Conservation (phyloP, 2,888 invertebrate genomes). For the Stictocephala bisonia region DNA sequence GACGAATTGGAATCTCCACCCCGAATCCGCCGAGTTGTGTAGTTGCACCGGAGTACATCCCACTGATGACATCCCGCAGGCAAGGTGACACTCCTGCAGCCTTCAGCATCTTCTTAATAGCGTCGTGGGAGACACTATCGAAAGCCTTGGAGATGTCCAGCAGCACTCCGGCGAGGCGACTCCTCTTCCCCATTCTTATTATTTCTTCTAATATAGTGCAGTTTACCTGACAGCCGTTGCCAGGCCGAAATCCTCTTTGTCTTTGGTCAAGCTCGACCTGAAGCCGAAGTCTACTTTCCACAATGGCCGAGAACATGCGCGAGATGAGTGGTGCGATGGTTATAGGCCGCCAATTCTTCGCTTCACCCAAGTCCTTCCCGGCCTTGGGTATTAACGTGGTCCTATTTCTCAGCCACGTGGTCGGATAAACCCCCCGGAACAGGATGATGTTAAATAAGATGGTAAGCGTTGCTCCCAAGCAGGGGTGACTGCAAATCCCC, state of each 20-base stretch:
- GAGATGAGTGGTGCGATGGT: no score
- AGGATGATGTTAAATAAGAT: no score
- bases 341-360: no score
- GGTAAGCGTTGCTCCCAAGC: no score
- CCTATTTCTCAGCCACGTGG: no score
- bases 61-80: neutral
- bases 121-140: conserved; percentile 1
- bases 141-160: conserved; percentile 6
- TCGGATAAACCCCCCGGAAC: no score
- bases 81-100: neutral
- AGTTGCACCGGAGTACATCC: neutral
- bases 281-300: no score
- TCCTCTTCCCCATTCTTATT: neutral
- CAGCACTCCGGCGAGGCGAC: neutral
- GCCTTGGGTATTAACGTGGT: no score
- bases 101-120: neutral
- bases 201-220: conserved; percentile 6
- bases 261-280: no score
- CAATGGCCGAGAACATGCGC: no score
- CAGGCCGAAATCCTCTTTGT: conserved; percentile 11
- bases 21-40: conserved; percentile 1
- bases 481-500: no score
- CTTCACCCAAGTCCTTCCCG: no score
- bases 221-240: conserved; percentile 17
- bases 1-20: neutral